Conservation (phyloP, 1,140 invertebrate species). For the Drosophila nigrodunni region DNA sequence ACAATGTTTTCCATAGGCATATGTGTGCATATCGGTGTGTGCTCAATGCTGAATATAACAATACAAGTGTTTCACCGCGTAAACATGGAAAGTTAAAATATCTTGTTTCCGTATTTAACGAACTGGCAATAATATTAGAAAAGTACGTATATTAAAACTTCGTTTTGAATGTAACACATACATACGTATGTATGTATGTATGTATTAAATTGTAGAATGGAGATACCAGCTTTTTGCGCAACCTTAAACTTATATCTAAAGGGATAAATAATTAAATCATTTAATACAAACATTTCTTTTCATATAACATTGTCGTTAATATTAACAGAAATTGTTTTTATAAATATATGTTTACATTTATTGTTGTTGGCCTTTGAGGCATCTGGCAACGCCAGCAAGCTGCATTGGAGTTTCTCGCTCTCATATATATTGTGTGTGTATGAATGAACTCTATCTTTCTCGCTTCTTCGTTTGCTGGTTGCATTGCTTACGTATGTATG, state of each 20-base stretch:
- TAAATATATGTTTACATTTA: conserved; percentile 4
- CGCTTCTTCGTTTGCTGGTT: conserved; percentile 22
- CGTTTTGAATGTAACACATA: neutral
- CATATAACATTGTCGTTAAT: conserved; percentile 1
- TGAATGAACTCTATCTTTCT: conserved; percentile 36
- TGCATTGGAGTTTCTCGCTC: conserved; percentile 48
- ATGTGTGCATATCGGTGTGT: neutral
- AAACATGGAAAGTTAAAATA: neutral
- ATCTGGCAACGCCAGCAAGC: conserved; percentile 46
- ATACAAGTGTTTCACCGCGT: neutral
- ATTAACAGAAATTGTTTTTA: neutral
- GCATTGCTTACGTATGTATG: neutral
- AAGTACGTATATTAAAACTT: neutral
- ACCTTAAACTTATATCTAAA: conserved; percentile 13
- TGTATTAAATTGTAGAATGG: conserved; percentile 9
- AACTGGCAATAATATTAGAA: no score
- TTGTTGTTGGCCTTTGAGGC: neutral
- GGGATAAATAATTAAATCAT: neutral
- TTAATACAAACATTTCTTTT: neutral
- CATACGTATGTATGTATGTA: conserved; percentile 4
- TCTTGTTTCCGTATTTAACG: neutral
- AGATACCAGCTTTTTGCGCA: conserved; percentile 34
- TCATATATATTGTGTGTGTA: conserved; percentile 1
- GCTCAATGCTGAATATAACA: conserved; percentile 4
- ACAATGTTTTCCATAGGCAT: conserved; percentile 3